Base-by-base conservation (phyloP, 2,888 invertebrate species). In the Cataglyphis livida region DNA sequence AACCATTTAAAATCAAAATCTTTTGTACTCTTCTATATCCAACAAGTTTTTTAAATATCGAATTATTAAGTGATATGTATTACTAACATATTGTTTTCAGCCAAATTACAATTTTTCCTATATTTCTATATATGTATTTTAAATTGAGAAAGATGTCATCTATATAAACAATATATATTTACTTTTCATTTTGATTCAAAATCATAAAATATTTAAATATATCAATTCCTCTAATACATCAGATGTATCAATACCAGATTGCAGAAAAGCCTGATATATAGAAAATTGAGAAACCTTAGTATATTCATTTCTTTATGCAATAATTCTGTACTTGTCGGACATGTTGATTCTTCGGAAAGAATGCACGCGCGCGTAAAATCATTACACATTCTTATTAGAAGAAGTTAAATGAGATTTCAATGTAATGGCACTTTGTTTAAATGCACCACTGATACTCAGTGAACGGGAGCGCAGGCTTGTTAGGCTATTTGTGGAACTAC, bases 381-480 rank as follows among this genome's bases (percentile, higher is more conserved):
- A 15, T 88, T 90, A 92, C 82, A 91, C 90, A 73, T 92, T 92
- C 82, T 93, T 93, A 83, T 89, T 91, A 44, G 93, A 93, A 83
- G 94, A 94, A 74, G 94, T 93, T 94, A 94, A 94, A 61, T 93
- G 93, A 4, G 91, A 90, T 83, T 93, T 93, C 25, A 94, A 85
- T 18, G 94, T 90, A 54, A 92, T 91, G 10, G 93, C 88, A 74
- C 93, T 90, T 44, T 93, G 91, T 88, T 94, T 94, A 74, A 93
- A 92, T 57, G 92, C 87, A 21, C 94, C 93, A 32, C 94, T 93
- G 32, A 94, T 94, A 85, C 95, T 95, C 65, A 93, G 88, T 0
- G 95, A 95, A 25, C 95, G 92, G 41, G 95, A 94, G 78, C 95
- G 92, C 84, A 95, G 92, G 83, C 94, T 94, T 41, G 93, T 92